These are phyloP conservation scores for Rhadinocentrus ornatus DNA, from an alignment of 2,797 vertebrate genomes.

Conservation along the genomic window DNA sequence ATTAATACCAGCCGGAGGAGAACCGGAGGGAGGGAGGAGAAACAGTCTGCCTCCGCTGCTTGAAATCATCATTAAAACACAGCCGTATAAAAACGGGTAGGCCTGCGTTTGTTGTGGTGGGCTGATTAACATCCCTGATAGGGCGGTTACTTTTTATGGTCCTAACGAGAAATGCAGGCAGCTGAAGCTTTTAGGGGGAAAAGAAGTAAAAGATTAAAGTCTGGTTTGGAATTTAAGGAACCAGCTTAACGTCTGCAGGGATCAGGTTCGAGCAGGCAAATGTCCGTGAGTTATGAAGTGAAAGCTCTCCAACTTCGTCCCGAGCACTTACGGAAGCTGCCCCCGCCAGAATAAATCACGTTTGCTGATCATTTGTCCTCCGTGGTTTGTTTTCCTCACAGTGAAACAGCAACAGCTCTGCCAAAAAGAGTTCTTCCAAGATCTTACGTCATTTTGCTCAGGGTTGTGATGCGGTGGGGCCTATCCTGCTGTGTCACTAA, in stretches of 20 bases:
- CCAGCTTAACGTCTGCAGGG: neutral
- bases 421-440: neutral
- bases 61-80: slow-evolving; percentile 12
- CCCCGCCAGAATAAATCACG: neutral
- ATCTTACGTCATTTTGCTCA: no score
- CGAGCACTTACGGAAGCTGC: slow-evolving; percentile 2
- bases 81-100: neutral
- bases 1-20: slow-evolving; percentile 15
- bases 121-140: slow-evolving; percentile 46
- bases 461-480: no score
- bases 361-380: slow-evolving; percentile 20
- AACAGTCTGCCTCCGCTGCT: neutral
- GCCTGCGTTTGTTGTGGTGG: slow-evolving; percentile 38
- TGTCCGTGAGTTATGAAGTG: rapidly evolving
- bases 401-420: slow-evolving; percentile 6
- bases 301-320: neutral
- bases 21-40: neutral
- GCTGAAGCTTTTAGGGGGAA: neutral
- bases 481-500: no score
- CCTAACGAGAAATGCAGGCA: slow-evolving; percentile 54
- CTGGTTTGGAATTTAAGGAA: neutral
- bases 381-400: neutral
- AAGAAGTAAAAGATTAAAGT: neutral
- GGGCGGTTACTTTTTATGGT: slow-evolving; percentile 34
- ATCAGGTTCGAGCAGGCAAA: rapidly evolving